Base-by-base conservation (phyloP, 1,140 invertebrate genomes). In the Lasioglossum albipes region DNA sequence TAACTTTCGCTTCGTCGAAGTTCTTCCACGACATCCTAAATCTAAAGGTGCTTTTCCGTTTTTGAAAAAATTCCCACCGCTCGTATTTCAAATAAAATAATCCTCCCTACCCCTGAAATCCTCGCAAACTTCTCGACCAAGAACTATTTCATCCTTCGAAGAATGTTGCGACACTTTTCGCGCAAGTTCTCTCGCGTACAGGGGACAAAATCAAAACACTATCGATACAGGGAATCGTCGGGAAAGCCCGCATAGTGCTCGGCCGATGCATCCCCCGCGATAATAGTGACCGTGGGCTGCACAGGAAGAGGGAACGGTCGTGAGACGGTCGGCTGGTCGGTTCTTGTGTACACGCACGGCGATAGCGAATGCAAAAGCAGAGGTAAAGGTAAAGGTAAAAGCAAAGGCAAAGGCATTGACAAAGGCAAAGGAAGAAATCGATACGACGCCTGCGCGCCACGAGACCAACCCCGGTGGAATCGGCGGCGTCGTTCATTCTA, bases 391-490 rank as follows among this genome's bases (percentile, higher is more conserved):
- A 64, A 64, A 64, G 62, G 62, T 16, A 64, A 64, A 62, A 13
- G 75, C 18, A 65, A 22, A 75, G 49, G 0, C 7, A 59, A 59
- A 69, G 42, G 59, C n/a, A 62, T 62, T 45, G 61, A 59, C 31
- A 75, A 75, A 77, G 67, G 76, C 69, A 66, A 65, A 45, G 71
- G 64, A 82, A 83, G 82, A 90, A 90, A 90, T 90, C 89, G 83
- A 90, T 90, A 85, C 71, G 79, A 84, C 89, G 88, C 87, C 70
- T 89, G 89, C 89, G 89, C 87, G 82, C 27, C 13, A 16, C 4
- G 6, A 10, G 4, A 74, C 7, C 36, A 79, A 59, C 75, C 59
- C 64, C 54, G 75, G 9, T 71, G 20, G 41, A 81, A 81, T 65
- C 79, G 59, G 62, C 79, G 59, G 62, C 65, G 66, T 77, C 45